Evolutionary conservation across 2,113 vertebrate species (phyloP).

Genomic region (Callipepla squamata): DNA sequence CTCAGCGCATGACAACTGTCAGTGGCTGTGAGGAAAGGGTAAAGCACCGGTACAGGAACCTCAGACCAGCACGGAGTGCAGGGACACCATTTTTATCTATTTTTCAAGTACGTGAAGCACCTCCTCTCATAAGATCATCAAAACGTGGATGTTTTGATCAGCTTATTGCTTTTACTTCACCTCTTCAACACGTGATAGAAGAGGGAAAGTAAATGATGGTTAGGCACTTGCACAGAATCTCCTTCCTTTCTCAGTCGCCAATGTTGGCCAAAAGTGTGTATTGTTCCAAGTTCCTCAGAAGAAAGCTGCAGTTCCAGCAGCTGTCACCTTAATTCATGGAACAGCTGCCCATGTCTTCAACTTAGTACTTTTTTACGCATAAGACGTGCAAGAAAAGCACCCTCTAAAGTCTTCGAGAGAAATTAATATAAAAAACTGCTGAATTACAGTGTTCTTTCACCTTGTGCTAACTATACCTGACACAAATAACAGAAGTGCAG

Average conservation of each 20-base stretch:
- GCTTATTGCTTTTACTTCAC: conserved; percentile 63
- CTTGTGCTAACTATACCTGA: background rate
- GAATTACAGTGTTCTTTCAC: background rate
- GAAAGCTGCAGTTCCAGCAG: background rate
- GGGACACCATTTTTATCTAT: conserved; percentile 43
- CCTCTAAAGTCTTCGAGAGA: background rate
- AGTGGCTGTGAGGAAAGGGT: conserved; percentile 5
- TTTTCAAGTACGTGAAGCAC: conserved; percentile 78
- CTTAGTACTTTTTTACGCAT: background rate
- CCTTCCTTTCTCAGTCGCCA: background rate
- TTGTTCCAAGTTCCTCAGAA: background rate
- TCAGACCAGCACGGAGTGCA: background rate
- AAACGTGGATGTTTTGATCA: conserved; percentile 47
- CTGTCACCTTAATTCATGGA: background rate
- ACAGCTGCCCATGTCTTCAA: background rate
- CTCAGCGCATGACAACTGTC: background rate
- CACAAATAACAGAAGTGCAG: background rate
- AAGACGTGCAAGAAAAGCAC: background rate
- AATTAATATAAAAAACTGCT: background rate
- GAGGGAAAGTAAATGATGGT: conserved; percentile 20
- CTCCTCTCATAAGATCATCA: conserved; percentile 57
- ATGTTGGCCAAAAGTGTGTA: background rate
- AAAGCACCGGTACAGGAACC: background rate
- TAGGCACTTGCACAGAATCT: conserved; percentile 16
- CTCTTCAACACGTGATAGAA: background rate